phyloP scores from a whole-genome alignment of 2,113 vertebrate genomes.

The Malaclemys terrapin region DNA sequence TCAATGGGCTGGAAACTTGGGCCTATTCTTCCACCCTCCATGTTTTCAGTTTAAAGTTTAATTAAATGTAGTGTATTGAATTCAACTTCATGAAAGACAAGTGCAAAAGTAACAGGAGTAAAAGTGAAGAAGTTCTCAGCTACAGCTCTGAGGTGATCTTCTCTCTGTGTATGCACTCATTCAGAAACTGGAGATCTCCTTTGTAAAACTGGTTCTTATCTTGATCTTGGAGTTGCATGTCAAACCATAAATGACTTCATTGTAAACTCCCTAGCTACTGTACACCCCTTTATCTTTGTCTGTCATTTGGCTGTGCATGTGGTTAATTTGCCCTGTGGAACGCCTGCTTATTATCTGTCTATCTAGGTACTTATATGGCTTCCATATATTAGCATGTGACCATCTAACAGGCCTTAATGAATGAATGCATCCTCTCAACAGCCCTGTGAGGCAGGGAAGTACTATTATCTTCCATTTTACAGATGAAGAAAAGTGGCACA shows the following conservation, averaged over 20 bases:
- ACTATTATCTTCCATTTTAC: neutral
- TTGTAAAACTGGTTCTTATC: neutral
- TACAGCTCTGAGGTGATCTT: rapidly evolving
- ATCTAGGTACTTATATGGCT: neutral
- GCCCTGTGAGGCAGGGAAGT: rapidly evolving
- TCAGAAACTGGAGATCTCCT: neutral
- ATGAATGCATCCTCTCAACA: neutral
- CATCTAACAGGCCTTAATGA: neutral
- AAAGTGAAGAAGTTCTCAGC: neutral
- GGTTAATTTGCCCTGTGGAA: rapidly evolving
- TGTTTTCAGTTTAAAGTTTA: neutral
- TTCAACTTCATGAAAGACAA: neutral
- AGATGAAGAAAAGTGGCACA: neutral
- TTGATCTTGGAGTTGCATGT: rapidly evolving
- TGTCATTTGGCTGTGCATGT: neutral
- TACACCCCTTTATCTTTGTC: neutral
- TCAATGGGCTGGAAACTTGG: neutral
- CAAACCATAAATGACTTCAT: neutral
- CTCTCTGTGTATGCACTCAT: neutral
- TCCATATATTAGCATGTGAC: neutral
- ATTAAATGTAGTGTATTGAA: rapidly evolving
- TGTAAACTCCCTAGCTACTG: neutral
- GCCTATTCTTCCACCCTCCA: neutral
- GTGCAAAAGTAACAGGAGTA: neutral
- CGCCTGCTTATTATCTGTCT: conserved; percentile 24